Percentiles rank a stretch among this genome's conserved stretches.
Conservation (phyloP, 2,888 invertebrate species). For the Tanypteryx hageni region DNA sequence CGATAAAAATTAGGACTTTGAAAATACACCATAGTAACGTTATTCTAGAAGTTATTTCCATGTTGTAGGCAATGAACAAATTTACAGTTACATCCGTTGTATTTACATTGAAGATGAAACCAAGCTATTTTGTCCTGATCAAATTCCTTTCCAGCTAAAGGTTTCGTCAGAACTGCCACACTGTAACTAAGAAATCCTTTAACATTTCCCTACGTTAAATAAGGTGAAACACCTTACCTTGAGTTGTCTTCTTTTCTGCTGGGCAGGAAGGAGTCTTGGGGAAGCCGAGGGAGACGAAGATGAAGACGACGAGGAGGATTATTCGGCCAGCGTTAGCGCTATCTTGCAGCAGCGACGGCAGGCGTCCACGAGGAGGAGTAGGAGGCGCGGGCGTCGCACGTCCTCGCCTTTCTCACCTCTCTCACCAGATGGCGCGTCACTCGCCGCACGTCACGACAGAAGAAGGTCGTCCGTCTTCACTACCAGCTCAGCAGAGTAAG, state of each 20-base stretch:
- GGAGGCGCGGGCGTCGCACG: constrained; percentile 81
- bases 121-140: no score
- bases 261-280: constrained; percentile 53
- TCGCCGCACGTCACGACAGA: constrained; percentile 74
- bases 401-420: constrained; percentile 80
- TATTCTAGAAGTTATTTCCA: no score
- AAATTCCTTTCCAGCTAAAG: no score
- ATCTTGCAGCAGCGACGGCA: constrained; percentile 84
- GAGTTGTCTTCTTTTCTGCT: background rate
- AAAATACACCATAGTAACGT: no score
- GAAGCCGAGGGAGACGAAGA: constrained; percentile 74
- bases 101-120: no score
- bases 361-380: constrained; percentile 84
- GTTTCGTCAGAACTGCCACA: no score
- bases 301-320: constrained; percentile 86
- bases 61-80: no score
- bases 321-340: constrained; percentile 90
- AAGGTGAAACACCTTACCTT: background rate
- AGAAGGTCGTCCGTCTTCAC: constrained; percentile 87
- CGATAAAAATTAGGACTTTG: no score
- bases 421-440: constrained; percentile 76
- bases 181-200: no score
- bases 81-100: no score
- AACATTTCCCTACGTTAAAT: no score
- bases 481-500: constrained; percentile 91